Evolutionary conservation across 64 coral and sea anemone genomes (phyloP).

Genomic region (Catalaphyllia jardinei): DNA sequence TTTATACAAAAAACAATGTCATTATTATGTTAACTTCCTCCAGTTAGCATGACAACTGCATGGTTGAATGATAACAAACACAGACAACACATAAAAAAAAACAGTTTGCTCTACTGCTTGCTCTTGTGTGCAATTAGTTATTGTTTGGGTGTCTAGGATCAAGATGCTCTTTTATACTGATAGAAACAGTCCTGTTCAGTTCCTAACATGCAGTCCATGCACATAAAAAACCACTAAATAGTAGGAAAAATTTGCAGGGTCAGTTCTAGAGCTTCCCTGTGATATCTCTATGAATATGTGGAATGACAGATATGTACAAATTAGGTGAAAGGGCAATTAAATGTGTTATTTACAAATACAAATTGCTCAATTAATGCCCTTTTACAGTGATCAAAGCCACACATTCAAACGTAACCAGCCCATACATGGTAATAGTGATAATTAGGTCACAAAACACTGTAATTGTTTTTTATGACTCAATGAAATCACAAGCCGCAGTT

Average conservation of each 20-base stretch:
- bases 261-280: too few relatives aligned
- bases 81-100: background rate
- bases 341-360: background rate
- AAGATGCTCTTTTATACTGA: too few relatives aligned
- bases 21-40: background rate
- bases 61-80: background rate
- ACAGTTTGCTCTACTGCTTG: background rate
- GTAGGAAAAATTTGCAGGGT: too few relatives aligned
- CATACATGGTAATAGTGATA: slow-evolving; percentile 1
- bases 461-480: background rate
- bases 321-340: background rate
- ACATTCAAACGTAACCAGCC: background rate
- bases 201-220: too few relatives aligned
- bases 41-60: background rate
- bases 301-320: slow-evolving; percentile 1
- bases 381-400: background rate
- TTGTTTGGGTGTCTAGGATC: too few relatives aligned
- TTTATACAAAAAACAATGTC: too few relatives aligned
- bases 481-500: too few relatives aligned
- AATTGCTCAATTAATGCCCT: background rate
- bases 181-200: too few relatives aligned
- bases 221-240: too few relatives aligned
- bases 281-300: background rate
- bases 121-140: too few relatives aligned
- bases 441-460: background rate